Evolutionary conservation across 2,888 invertebrate genomes (phyloP).

Genomic region (Hydroisotoma schaefferi): DNA sequence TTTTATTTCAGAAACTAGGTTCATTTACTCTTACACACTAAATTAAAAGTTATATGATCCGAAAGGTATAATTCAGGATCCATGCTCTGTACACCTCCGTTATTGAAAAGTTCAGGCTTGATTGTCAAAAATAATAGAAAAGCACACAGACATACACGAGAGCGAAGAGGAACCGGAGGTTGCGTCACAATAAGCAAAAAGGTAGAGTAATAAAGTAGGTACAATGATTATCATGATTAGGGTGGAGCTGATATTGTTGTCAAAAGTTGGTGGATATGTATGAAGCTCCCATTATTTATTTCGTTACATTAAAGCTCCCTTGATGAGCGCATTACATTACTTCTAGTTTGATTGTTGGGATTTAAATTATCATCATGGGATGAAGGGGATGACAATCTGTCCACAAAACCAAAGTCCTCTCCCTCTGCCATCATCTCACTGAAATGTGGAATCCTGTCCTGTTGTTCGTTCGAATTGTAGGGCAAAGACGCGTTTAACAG

Average conservation of each 20-base stretch:
- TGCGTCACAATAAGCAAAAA: background rate
- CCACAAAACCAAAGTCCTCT: constrained; percentile 1
- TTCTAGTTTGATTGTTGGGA: too few relatives aligned
- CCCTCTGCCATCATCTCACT: background rate
- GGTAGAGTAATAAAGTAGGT: background rate
- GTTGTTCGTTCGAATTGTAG: too few relatives aligned
- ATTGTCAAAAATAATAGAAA: constrained; percentile 5
- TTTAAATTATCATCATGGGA: too few relatives aligned
- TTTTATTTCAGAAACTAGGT: too few relatives aligned
- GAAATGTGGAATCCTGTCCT: too few relatives aligned
- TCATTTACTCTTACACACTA: too few relatives aligned
- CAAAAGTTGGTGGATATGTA: too few relatives aligned
- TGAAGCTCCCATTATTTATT: background rate
- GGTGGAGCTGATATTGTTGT: constrained; percentile 6
- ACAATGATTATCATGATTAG: background rate
- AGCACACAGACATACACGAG: too few relatives aligned
- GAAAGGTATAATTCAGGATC: background rate
- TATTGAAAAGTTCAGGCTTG: constrained; percentile 7
- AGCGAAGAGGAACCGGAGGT: constrained; percentile 9
- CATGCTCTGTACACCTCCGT: background rate
- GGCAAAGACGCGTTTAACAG: too few relatives aligned
- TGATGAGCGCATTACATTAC: background rate
- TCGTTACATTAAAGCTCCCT: too few relatives aligned
- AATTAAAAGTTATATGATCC: too few relatives aligned
- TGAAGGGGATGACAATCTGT: constrained; percentile 2